Conservation (phyloP, 2,113 vertebrate species). For the Phylloscopus trochilus region DNA sequence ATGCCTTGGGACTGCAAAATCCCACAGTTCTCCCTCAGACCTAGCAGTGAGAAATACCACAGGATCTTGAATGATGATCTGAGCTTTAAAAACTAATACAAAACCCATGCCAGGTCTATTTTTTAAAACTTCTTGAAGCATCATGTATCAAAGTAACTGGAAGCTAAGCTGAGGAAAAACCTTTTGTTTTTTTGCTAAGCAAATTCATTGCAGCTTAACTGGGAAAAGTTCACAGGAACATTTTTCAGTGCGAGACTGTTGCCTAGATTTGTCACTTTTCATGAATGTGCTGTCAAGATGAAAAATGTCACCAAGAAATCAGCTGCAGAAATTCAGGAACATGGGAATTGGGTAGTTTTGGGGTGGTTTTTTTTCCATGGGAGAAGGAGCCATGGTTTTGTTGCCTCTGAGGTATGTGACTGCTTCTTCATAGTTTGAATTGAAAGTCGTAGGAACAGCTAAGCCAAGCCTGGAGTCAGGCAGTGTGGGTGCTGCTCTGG, state of each 20-base stretch:
- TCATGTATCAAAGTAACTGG: constrained; percentile 59
- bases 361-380: neutral
- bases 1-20: neutral
- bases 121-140: constrained; percentile 38
- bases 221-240: constrained; percentile 36
- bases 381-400: neutral
- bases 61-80: constrained; percentile 17
- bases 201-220: constrained; percentile 56
- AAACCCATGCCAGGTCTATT: neutral
- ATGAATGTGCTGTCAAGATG: constrained; percentile 56
- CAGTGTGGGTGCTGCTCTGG: neutral
- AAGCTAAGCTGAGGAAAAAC: constrained; percentile 37
- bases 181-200: constrained; percentile 59
- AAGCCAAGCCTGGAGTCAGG: neutral
- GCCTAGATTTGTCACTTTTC: constrained; percentile 47
- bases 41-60: neutral
- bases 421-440: neutral
- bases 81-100: constrained; percentile 41
- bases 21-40: neutral
- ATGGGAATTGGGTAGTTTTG: neutral
- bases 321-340: constrained; percentile 30
- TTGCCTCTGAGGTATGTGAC: neutral
- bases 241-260: constrained; percentile 41
- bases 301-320: constrained; percentile 49
- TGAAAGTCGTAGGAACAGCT: neutral